Percentiles rank a stretch among this genome's conserved stretches.
These are phyloP conservation scores for Achroia grisella DNA, from an alignment of 1,140 invertebrate species.

Conservation along the genomic window DNA sequence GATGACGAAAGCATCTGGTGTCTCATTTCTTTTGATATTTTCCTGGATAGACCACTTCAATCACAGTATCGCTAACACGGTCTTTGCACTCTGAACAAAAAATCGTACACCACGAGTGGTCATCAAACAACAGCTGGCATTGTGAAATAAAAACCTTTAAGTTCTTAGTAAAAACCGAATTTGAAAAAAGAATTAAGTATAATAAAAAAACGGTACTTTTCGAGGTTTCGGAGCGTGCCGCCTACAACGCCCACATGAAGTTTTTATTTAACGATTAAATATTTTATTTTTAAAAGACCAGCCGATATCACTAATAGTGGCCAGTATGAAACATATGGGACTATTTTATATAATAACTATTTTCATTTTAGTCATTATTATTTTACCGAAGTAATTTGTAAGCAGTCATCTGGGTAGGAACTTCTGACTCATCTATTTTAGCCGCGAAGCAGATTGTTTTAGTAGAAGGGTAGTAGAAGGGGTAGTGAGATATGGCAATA, in stretches of 20 bases:
- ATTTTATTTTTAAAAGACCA: conserved; percentile 37
- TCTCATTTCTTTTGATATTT: no score
- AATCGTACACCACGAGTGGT: conserved; percentile 49
- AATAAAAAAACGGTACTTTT: conserved; percentile 34
- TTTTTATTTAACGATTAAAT: conserved; percentile 40
- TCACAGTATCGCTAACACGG: conserved; percentile 47
- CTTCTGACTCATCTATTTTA: no score
- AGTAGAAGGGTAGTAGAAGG: no score
- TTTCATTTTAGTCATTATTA: no score
- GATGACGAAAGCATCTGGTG: no score
- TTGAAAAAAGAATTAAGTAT: conserved; percentile 24
- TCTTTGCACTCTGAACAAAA: conserved; percentile 25
- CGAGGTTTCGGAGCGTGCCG: conserved; percentile 54
- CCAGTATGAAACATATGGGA: conserved; percentile 27
- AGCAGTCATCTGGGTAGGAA: no score
- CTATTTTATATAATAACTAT: not conserved
- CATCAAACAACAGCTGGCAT: conserved; percentile 58
- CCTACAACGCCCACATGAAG: conserved; percentile 39
- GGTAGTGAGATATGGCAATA: no score
- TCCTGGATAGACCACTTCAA: conserved; percentile 31
- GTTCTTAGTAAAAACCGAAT: conserved; percentile 4
- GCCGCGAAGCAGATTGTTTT: no score
- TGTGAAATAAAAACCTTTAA: conserved; percentile 1
- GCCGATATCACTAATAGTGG: conserved; percentile 17
- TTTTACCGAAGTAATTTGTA: no score